A percentile compares a stretch with the other conserved stretches of the same genome.
Evolutionary conservation across 2,113 vertebrate species (phyloP).

Genomic region (Ovis aries): DNA sequence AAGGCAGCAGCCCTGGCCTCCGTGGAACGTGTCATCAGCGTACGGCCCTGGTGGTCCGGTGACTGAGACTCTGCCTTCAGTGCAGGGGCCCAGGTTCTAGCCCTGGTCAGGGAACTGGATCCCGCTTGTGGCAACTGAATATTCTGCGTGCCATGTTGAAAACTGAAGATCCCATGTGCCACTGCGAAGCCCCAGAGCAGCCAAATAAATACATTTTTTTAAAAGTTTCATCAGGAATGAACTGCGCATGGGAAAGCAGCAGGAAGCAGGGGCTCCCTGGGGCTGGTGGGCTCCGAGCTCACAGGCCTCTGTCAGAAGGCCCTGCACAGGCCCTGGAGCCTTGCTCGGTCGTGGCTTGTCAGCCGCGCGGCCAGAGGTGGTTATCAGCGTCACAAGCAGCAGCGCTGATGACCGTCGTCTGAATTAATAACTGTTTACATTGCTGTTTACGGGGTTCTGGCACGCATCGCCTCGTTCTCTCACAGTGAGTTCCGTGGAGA

Average conservation of each 20-base stretch:
- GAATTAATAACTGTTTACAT: background rate
- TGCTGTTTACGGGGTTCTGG: background rate
- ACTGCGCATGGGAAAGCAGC: background rate
- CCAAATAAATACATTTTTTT: background rate
- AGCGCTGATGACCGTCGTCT: background rate
- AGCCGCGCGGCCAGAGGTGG: background rate
- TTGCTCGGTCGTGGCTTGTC: background rate
- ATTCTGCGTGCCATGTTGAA: accelerated
- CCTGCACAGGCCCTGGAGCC: background rate
- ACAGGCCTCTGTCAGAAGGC: background rate
- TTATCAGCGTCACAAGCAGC: background rate
- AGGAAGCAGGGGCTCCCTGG: background rate
- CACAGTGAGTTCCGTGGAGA: background rate
- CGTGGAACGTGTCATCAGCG: background rate
- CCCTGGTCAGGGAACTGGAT: background rate
- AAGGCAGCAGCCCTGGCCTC: background rate
- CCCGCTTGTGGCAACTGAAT: background rate
- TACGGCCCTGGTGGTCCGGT: accelerated
- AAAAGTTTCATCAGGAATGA: background rate
- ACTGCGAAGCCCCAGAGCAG: background rate
- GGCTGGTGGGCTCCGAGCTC: background rate
- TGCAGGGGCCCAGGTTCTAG: background rate
- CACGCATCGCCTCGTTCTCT: background rate
- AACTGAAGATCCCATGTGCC: background rate
- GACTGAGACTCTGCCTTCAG: background rate